These are phyloP conservation scores for Simalia tracyae DNA, from an alignment of 2,797 vertebrate genomes.

Conservation along the genomic window DNA sequence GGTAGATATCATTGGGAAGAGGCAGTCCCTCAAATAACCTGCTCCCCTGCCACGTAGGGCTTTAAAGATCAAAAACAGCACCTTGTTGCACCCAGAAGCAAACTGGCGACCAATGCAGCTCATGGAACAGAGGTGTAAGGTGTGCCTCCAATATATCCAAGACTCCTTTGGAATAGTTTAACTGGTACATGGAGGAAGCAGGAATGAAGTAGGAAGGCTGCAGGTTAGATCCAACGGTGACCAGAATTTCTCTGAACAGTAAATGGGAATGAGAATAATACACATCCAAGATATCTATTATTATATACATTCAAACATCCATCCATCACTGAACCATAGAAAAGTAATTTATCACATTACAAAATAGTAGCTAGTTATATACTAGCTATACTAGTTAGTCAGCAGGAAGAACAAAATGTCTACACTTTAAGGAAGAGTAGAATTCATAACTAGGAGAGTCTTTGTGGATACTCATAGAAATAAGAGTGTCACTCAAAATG, in stretches of 20 bases:
- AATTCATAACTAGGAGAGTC: neutral
- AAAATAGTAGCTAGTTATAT: neutral
- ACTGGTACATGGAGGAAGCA: neutral
- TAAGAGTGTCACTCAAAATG: neutral
- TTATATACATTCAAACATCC: neutral
- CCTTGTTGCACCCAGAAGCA: neutral
- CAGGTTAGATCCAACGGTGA: neutral
- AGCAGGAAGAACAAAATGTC: neutral
- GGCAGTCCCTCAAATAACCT: neutral
- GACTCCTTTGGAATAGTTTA: neutral
- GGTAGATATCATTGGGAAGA: neutral
- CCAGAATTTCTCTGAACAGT: neutral
- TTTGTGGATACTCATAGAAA: neutral
- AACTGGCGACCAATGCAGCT: neutral
- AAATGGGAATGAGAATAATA: neutral
- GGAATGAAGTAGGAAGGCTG: neutral
- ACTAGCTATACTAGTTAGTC: neutral
- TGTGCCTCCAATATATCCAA: neutral
- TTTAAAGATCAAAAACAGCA: neutral
- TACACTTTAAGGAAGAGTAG: neutral
- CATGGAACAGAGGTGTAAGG: neutral
- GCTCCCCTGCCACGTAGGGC: neutral
- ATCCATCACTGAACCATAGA: neutral
- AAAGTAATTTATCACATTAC: neutral
- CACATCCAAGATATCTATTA: neutral